Evolutionary conservation across 2,888 invertebrate genomes (phyloP), one percentile per base, ranked within the genome.

Genomic region (Idaea dimidiata): DNA sequence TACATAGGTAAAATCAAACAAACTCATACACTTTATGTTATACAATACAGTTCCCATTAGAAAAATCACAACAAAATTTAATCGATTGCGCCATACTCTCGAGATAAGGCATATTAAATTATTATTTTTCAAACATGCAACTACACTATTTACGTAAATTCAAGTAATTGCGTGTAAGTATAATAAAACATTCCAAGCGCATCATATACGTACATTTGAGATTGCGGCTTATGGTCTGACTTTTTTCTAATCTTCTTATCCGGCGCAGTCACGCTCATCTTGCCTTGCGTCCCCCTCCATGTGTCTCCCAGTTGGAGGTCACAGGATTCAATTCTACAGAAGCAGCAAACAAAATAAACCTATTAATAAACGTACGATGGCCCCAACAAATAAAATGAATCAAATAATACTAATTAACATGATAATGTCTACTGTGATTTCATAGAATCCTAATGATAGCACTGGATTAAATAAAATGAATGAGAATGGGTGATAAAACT

Each of bases 301-400:
- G 93, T 91, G 93, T 93, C 93, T 90, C 93, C 93, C 89, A 91
- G 91, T 87, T 93, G 96, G 94, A 96, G 95, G 94, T 97, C 97
- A 96, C 96, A 96, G 94, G 97, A 96, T 95, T 96, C 96, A 94
- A 96, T 95, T 96, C 97, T 97, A 94, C 75, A 88, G 86, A 86
- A 89, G 87, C 86, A 89, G 87, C 86, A 95, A 95, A 89, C 81
- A 88, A 80, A 87, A 87, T 84, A 82, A 82, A 84, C 83, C 82
- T 79, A 65, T 86, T 84, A 86, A 83, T 86, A 87, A 83, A 80
- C 43, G 76, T 76, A 74, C 65, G 73, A 74, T 79, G 80, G 70
- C 68, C 79, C 70, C 67, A 72, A 75, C 71, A 70, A 54, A 71
- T 71, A 73, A 71, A 75, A 72, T 66, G 60, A 62, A 71, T 73